Evolutionary conservation across 2,888 invertebrate genomes (phyloP), one percentile per base, ranked within the genome.

Genomic region (Allacma fusca): DNA sequence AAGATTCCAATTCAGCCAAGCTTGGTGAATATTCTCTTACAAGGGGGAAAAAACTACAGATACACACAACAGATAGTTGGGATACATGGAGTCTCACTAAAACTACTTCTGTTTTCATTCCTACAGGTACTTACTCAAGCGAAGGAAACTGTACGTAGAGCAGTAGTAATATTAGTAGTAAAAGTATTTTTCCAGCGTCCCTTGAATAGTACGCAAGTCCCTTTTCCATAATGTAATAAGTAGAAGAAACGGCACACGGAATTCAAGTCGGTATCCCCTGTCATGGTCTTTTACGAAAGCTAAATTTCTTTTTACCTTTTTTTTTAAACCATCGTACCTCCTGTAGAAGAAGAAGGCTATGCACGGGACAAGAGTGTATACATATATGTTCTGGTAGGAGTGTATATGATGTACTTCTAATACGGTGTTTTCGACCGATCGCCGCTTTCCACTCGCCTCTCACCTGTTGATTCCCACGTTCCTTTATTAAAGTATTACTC

Each of bases 381-480:
- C 2, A 2, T 12, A 2, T 50, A 19, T 50, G 2, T n/a, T 50
- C 2, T 5, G 2, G 16, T 16, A 50, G 1, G 50, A 50, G 19
- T 19, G 50, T 5, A 5, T 16, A 50, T 16, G 2, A 9, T 19
- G 19, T 34, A 34, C 34, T 9, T 9, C 5, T 34, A 34, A 34
- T 7, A 4, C 34, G 9, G 9, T 4, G 4, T 34, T 34, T 34
- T 13, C 50, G 50, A 50, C 50, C 19, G 9, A 50, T 21, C 68
- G n/a, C 23, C 21, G n/a, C 21, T 71, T 57, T 71, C 71, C 50
- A 73, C 73, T 73, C 73, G 62, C 73, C 74, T 74, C 62, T 74
- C 74, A 67, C 74, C 67, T 67, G 65, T 67, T 73, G 65, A 67
- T 67, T 74, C 74, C 67, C 74, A 67, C 74, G 65, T 50, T 74